Conservation (phyloP, 1,140 invertebrate genomes). For the Apis cerana region DNA sequence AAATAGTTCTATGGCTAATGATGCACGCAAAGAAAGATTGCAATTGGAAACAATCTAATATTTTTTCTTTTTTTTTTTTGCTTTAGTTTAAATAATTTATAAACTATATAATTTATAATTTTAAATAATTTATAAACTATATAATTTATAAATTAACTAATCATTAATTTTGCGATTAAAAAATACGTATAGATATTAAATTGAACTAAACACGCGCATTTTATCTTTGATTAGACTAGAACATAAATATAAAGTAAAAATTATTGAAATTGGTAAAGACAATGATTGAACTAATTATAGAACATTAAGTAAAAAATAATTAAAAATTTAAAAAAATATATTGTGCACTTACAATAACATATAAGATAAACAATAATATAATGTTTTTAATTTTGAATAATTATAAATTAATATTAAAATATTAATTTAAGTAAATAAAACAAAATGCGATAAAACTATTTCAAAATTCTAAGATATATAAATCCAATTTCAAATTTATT, state of each 20-base stretch:
- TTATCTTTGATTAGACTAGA: conserved; percentile 1
- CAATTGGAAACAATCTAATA: background rate
- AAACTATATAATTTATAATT: background rate
- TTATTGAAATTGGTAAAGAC: background rate
- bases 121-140: conserved; percentile 18
- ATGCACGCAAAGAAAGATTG: background rate
- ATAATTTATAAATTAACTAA: conserved; percentile 13
- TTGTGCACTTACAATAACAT: too few species aligned
- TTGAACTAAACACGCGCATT: background rate
- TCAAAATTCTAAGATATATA: background rate
- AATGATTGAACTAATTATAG: background rate
- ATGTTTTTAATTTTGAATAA: background rate
- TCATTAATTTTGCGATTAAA: conserved; percentile 25
- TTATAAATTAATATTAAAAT: background rate
- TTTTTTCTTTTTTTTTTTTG: background rate
- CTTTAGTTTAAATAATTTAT: conserved; percentile 13
- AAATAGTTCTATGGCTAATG: too few species aligned
- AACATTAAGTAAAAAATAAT: background rate
- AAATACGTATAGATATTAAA: background rate
- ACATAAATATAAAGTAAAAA: background rate
- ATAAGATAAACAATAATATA: too few species aligned
- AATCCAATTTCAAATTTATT: background rate
- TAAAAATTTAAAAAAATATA: background rate
- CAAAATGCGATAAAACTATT: too few species aligned
- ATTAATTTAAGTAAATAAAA: background rate